phyloP scores from a whole-genome alignment of 2,113 vertebrate species.

The Megaceryle torquata region DNA sequence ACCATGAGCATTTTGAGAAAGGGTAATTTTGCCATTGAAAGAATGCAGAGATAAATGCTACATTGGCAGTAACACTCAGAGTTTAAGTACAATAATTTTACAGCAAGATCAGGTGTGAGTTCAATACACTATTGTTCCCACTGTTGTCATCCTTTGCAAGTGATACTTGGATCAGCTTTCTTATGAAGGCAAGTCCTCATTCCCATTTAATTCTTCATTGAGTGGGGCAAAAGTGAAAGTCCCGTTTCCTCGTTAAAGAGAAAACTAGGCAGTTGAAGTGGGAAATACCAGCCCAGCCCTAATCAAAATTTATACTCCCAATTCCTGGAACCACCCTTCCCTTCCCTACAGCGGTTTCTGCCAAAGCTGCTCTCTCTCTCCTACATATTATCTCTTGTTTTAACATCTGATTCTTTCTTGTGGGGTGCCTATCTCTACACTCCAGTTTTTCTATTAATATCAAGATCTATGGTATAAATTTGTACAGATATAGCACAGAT shows the following conservation, averaged over 20 bases:
- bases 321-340: slow-evolving; percentile 69
- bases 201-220: neutral
- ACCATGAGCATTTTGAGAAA: neutral
- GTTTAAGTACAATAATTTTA: neutral
- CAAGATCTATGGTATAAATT: neutral
- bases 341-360: slow-evolving; percentile 62
- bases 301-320: slow-evolving; percentile 52
- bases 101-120: neutral
- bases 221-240: slow-evolving; percentile 22
- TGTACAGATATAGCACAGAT: neutral
- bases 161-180: neutral
- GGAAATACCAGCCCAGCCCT: slow-evolving; percentile 69
- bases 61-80: neutral
- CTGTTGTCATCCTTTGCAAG: neutral
- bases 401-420: slow-evolving; percentile 32
- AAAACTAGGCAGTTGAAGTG: slow-evolving; percentile 58
- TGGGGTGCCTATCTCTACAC: neutral
- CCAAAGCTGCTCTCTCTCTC: slow-evolving; percentile 29
- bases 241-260: slow-evolving; percentile 39
- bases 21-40: neutral
- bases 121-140: neutral
- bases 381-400: slow-evolving; percentile 3
- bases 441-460: neutral
- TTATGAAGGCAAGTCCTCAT: neutral
- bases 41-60: neutral